Evolutionary conservation across 1,140 invertebrate genomes (phyloP).

Genomic region (Luehdorfia chinensis): DNA sequence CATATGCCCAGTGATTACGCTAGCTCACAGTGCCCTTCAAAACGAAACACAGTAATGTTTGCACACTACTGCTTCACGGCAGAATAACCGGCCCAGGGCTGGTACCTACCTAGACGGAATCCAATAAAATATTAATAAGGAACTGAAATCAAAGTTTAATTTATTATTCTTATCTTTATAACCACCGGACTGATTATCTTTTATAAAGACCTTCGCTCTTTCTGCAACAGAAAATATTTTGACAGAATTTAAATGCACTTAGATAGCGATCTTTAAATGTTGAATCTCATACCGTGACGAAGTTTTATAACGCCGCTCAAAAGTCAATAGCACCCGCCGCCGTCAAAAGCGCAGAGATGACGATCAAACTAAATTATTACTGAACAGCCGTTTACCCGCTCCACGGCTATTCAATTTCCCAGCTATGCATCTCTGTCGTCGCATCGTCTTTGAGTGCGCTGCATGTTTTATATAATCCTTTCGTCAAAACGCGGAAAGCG

Average conservation of each 20-base stretch:
- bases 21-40: too few relatives aligned
- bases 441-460: conserved; percentile 63
- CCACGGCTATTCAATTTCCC: conserved; percentile 67
- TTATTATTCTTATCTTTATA: too few relatives aligned
- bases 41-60: too few relatives aligned
- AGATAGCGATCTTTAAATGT: conserved; percentile 7
- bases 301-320: conserved; percentile 17
- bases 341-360: conserved; percentile 31
- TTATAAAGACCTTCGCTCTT: too few relatives aligned
- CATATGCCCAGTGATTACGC: too few relatives aligned
- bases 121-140: too few relatives aligned
- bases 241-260: conserved; percentile 10
- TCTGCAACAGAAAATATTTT: conserved; percentile 1
- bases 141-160: too few relatives aligned
- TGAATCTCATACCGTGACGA: conserved; percentile 16
- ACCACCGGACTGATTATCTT: too few relatives aligned
- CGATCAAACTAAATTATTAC: conserved; percentile 65
- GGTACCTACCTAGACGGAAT: too few relatives aligned
- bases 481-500: conserved; percentile 68
- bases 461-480: conserved; percentile 74
- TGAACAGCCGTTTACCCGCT: conserved; percentile 46
- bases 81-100: too few relatives aligned
- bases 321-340: conserved; percentile 20
- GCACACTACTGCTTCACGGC: too few relatives aligned
- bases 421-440: conserved; percentile 66